Evolutionary conservation across 2,113 vertebrate species (phyloP), one percentile per base, ranked within the genome.

Genomic region (Cettia cetti): DNA sequence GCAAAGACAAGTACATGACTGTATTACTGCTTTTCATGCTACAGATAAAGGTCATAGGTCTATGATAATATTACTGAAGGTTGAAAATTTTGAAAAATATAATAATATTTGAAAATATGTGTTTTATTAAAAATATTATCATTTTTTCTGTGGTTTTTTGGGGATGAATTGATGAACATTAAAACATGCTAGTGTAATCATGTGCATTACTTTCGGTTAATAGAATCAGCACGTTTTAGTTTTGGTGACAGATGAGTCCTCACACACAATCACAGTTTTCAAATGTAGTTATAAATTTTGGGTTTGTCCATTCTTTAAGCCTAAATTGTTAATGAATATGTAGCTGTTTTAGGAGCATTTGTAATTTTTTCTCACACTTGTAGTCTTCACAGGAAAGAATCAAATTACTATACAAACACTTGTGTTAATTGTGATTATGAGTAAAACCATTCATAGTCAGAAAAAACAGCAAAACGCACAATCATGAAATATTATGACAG

Each of bases 71-170:
- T 11, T 17, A 40, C 11, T 27, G 61, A 60, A 26, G 0, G 1
- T 37, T 74, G 12, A 49, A 70, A 44, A 50, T 0, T 0, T 26
- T 50, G 4, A 20, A 82, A 69, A 84, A 31, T 33, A 0, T 35
- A 42, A 31, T 49, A 0, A 15, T 44, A 39, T 47, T 81, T 45
- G 4, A 39, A 85, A 80, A 42, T 7, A 21, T 35, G 11, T n/a
- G 1, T 30, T 61, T 59, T 21, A 33, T 21, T 39, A n/a, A 84
- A 74, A 33, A 23, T 49, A 17, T 53, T 30, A 40, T 26, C 5
- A 31, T 52, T 21, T 31, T 35, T 22, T 20, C 20, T 24, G 2
- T 18, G 7, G 0, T 8, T 72, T 50, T 59, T 71, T 59, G 11
- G 76, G 8, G 26, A 1, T 52, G 13, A 93, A 31, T 45, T 8